Evolutionary conservation across 64 coral and sea anemone species (phyloP).

Genomic region (Stichodactyla mertensii): DNA sequence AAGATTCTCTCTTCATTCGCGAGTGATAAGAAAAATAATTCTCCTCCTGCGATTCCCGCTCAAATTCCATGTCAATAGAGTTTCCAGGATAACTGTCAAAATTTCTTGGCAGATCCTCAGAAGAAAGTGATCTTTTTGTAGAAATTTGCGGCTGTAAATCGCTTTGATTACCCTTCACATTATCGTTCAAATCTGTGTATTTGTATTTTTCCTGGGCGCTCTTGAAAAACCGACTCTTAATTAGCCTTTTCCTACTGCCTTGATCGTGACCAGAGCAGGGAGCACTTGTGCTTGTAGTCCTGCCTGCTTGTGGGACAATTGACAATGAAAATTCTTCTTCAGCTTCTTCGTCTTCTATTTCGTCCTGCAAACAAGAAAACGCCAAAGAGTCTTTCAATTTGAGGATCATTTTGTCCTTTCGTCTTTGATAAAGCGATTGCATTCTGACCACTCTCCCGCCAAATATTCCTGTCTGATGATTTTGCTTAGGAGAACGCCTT

Average conservation of each 20-base stretch:
- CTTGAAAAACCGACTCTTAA: neutral
- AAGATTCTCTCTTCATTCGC: constrained; percentile 3
- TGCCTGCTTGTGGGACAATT: neutral
- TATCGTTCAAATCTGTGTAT: neutral
- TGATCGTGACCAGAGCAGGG: neutral
- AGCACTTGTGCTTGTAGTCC: neutral
- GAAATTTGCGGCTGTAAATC: neutral
- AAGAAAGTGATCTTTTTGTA: constrained; percentile 8
- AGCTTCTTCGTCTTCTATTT: constrained; percentile 1
- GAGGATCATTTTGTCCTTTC: neutral
- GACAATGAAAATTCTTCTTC: neutral
- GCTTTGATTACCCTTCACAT: neutral
- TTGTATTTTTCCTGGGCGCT: constrained; percentile 5
- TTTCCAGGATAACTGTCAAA: neutral
- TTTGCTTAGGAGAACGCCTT: neutral
- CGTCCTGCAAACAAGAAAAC: neutral
- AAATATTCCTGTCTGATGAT: neutral
- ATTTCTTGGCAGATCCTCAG: constrained; percentile 2
- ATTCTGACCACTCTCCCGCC: neutral
- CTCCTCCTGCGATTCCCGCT: neutral
- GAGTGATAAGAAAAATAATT: neutral
- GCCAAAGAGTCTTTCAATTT: neutral
- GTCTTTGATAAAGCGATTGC: neutral
- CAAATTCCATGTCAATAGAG: neutral
- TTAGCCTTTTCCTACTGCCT: neutral